Base-by-base conservation (phyloP, 2,113 vertebrate species). In the Mobula birostris region DNA sequence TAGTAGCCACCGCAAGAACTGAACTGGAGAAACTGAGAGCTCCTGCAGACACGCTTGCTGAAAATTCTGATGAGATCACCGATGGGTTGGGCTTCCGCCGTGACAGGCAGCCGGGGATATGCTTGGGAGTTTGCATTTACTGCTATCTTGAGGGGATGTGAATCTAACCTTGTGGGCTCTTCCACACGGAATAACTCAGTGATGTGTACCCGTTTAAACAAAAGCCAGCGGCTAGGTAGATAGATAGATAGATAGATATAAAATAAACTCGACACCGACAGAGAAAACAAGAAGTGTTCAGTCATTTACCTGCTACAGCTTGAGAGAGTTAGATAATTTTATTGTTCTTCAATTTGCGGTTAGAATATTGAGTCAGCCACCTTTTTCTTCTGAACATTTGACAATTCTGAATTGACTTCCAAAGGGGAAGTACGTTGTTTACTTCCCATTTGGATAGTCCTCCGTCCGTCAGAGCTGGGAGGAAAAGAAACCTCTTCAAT, bases 1-100 rank as follows among this genome's bases (percentile, higher is more conserved):
- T 21, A 68, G 29, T 70, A 91, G 66, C 90, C 66, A 72, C 66
- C 40, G 66, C 90, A 36, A 92, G 32, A 93, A 36, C 91, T 72
- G 32, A 74, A 93, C 91, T 76, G 68, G 91, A 74, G 91, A 21
- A 48, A 56, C 68, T 88, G 91, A 93, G 36, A 0, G 70, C 70
- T 93, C 61, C 85, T 90, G 70, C 68, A 5, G 91, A 72, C 91
- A 74, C 21, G 91, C 91, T 93, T 15, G 66, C 91, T 76, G 68
- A 48, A 74, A 29, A 93, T 56, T 15, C 36, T 93, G 91, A 76
- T 74, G 91, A 93, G 91, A 48, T 93, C 91, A 74, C 70, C 70
- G 6, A 70, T 48, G 27, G 91, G 91, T 3, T 24, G 91, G 91
- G 91, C 70, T 74, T 72, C 36, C 6, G 8, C 21, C 21, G 56